Percentiles rank a stretch among this genome's conserved stretches.
Evolutionary conservation across 2,797 vertebrate genomes (phyloP).

Genomic region (Cichlasoma orientale): DNA sequence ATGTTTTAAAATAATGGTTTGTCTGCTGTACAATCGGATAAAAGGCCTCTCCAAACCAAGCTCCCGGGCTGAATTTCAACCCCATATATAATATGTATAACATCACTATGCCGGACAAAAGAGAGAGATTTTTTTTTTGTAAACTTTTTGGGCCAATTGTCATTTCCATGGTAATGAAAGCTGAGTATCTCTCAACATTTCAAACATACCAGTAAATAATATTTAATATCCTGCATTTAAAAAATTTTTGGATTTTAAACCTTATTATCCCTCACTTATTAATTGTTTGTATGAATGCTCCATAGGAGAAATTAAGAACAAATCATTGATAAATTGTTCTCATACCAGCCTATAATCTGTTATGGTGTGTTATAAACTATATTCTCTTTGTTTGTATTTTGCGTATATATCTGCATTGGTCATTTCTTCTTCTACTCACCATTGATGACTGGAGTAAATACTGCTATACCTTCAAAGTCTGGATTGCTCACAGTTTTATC

Average conservation of each 20-base stretch:
- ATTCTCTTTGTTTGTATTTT: not conserved
- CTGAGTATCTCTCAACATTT: not conserved
- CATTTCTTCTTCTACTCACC: conserved; percentile 72
- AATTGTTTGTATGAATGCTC: not conserved
- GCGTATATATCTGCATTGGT: not conserved
- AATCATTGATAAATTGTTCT: not conserved
- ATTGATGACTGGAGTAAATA: conserved; percentile 90
- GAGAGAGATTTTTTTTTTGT: too few species aligned
- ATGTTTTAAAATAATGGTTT: too few species aligned
- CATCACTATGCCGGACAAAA: too few species aligned
- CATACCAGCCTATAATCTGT: not conserved
- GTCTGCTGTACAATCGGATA: too few species aligned
- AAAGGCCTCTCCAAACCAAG: too few species aligned
- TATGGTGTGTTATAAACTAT: not conserved
- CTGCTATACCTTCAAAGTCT: conserved; percentile 87
- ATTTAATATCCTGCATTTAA: not conserved
- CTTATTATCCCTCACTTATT: not conserved
- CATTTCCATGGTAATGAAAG: not conserved
- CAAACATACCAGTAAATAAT: rapidly evolving
- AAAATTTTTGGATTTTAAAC: not conserved
- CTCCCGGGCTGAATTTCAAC: too few species aligned
- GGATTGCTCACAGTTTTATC: conserved; percentile 86
- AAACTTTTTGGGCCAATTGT: too few species aligned
- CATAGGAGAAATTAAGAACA: not conserved
- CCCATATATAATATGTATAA: too few species aligned